A percentile compares a stretch with the other conserved stretches of the same genome.
These are phyloP conservation scores for Falco peregrinus DNA, from an alignment of 2,797 vertebrate genomes.

Conservation along the genomic window DNA sequence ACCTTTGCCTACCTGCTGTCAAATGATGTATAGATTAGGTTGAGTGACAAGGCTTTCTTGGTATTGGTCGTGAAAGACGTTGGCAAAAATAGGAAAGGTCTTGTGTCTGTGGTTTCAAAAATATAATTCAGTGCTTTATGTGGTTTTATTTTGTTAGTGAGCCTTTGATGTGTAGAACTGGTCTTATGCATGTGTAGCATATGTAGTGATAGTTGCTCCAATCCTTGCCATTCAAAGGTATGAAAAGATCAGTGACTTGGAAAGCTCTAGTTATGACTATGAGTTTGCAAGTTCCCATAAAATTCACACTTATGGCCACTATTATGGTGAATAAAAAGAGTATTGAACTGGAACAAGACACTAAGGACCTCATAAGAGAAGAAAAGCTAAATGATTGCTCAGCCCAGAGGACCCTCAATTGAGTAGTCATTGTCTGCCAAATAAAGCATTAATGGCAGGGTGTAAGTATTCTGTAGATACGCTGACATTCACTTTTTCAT, in stretches of 20 bases:
- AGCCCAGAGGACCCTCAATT: constrained; percentile 82
- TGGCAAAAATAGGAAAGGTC: not conserved
- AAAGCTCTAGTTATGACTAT: constrained; percentile 76
- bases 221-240: constrained; percentile 69
- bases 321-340: constrained; percentile 84
- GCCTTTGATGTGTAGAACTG: constrained; percentile 2
- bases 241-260: constrained; percentile 77
- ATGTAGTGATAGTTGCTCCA: constrained; percentile 58
- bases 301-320: constrained; percentile 82
- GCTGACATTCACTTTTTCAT: constrained; percentile 84
- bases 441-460: constrained; percentile 84
- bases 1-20: constrained; percentile 7
- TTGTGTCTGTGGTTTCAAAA: not conserved
- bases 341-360: constrained; percentile 86
- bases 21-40: not conserved
- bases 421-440: constrained; percentile 86
- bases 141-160: constrained; percentile 11
- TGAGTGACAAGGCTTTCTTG: not conserved
- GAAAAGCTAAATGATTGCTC: constrained; percentile 84
- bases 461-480: constrained; percentile 83
- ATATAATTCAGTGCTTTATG: not conserved
- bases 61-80: not conserved
- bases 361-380: constrained; percentile 83
- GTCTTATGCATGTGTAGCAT: not conserved
- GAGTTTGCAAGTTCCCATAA: constrained; percentile 84